Base-by-base conservation (phyloP, 1,140 invertebrate species). In the Yoshiicerus persimilis region DNA sequence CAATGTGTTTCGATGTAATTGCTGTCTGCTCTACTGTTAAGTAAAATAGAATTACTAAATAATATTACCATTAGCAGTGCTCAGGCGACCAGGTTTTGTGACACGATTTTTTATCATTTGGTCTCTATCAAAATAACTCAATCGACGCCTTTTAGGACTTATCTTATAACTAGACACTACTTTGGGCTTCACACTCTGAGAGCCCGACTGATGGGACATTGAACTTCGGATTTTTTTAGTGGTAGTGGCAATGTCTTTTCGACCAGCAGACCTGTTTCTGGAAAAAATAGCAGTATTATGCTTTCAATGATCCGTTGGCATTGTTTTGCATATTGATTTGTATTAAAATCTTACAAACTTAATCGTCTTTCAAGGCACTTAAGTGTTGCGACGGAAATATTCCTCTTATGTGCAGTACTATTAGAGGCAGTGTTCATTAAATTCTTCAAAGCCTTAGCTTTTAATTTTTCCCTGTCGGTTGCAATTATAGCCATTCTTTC, bases 401-500 rank as follows among this genome's bases (percentile, higher is more conserved):
- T 89, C 13, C 64, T 70, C 80, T 84, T 88, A 32, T 80, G 20
- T 9, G 75, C 32, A 23, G 75, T 34, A n/a, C 77, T 39, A 10
- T 85, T n/a, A 1, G 1, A 3, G 11, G 27, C 38, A 36, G 27
- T 83, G 13, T 41, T 56, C 16, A 86, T 32, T 25, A 62, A 34
- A 84, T 38, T 75, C 62, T 66, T 77, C 41, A 89, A 2, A 20
- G 88, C 89, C 39, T 90, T 91, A 4, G 88, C 87, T 39, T 62
- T 41, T 1, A 89, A 16, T 84, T 91, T 91, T 70, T 88, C 85
- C 16, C 90, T 32, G 83, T 91, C 90, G 2, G 64, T 89, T 25
- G 90, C 84, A 87, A 91, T 91, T n/a, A 91, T 91, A 3, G 90
- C 90, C 90, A 91, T 91, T n/a, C 90, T 86, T 41, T 91, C 88